Percentiles rank a stretch among this genome's conserved stretches.
phyloP scores from a whole-genome alignment of 2,797 vertebrate genomes.

The Anableps anableps region DNA sequence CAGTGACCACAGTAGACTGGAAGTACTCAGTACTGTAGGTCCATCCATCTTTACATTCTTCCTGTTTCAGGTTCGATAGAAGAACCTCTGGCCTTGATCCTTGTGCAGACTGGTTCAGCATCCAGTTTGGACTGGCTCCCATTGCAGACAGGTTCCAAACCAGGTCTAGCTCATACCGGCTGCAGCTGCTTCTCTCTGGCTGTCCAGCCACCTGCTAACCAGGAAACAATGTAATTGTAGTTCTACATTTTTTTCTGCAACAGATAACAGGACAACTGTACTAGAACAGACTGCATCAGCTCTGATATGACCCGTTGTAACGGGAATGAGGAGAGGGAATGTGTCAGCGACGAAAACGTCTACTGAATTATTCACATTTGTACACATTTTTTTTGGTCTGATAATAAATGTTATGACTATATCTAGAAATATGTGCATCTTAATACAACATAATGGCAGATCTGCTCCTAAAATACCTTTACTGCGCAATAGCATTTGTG shows the following conservation, averaged over 20 bases:
- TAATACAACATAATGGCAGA: neutral
- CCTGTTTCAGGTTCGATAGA: constrained; percentile 45
- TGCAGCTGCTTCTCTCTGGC: constrained; percentile 55
- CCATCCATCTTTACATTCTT: constrained; percentile 67
- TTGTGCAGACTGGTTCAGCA: constrained; percentile 27
- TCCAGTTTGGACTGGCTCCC: constrained; percentile 11
- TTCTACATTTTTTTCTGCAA: neutral
- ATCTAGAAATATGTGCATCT: neutral
- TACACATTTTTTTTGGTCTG: neutral
- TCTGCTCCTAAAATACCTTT: neutral
- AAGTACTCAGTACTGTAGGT: constrained; percentile 58
- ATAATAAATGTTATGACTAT: neutral
- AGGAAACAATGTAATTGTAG: constrained; percentile 18
- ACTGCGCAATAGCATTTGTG: neutral
- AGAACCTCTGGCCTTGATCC: constrained; percentile 16
- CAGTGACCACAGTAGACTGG: constrained; percentile 58
- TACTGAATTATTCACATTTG: neutral
- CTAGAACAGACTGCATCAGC: constrained; percentile 10
- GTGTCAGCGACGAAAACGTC: neutral
- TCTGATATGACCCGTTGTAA: neutral
- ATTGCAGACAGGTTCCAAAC: constrained; percentile 53
- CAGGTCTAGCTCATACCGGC: constrained; percentile 52
- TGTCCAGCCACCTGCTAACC: constrained; percentile 7
- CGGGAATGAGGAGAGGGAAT: neutral
- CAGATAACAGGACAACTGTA: neutral